Percentiles rank a stretch among this genome's conserved stretches.
Evolutionary conservation across 2,113 vertebrate species (phyloP).

Genomic region (Sebastes schlegelii): DNA sequence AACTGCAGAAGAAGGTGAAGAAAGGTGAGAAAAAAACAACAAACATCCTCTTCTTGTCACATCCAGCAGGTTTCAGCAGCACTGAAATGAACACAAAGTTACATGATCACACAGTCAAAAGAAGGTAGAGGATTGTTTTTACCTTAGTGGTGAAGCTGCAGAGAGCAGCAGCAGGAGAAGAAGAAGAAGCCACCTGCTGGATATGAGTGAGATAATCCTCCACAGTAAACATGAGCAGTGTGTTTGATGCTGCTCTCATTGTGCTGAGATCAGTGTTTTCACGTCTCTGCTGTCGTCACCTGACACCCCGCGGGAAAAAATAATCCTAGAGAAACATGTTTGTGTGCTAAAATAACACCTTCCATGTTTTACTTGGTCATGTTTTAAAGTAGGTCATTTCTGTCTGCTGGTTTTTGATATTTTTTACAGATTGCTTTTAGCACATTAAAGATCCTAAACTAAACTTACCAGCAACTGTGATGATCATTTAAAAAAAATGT

Average conservation of each 20-base stretch:
- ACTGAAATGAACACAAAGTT: not conserved
- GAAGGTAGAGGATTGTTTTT: not conserved
- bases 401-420: not conserved
- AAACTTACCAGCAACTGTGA: no score
- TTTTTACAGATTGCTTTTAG: not conserved
- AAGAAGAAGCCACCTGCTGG: constrained; percentile 4
- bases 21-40: constrained; percentile 82
- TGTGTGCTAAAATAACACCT: not conserved
- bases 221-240: not conserved
- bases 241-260: constrained; percentile 4
- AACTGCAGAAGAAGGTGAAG: constrained; percentile 89
- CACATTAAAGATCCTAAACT: not conserved
- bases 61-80: not conserved
- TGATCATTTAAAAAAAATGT: no score
- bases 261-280: constrained; percentile 33
- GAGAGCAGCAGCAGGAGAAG: not conserved
- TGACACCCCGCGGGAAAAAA: constrained; percentile 1
- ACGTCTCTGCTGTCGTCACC: constrained; percentile 9
- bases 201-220: constrained; percentile 21
- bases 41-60: not conserved
- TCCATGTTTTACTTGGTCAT: not conserved
- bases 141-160: not conserved
- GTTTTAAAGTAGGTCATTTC: not conserved
- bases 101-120: not conserved
- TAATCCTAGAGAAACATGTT: constrained; percentile 11